Base-by-base conservation (phyloP, 2,888 invertebrate genomes). In the Torymus tubicola region DNA sequence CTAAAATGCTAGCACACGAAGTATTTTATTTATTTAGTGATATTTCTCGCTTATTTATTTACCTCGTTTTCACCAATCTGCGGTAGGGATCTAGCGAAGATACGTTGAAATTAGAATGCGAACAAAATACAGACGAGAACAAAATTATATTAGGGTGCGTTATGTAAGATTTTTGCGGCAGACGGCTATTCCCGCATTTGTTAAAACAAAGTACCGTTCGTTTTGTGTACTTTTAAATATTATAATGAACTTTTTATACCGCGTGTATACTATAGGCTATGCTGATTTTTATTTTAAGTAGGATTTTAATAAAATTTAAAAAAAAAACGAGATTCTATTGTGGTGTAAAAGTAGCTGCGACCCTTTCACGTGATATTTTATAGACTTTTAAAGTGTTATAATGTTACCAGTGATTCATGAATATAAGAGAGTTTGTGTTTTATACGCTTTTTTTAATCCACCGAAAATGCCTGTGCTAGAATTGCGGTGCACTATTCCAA, bases 1-100 rank as follows among this genome's bases (percentile, higher is more conserved):
- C 86, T 90, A 84, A 90, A 89, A 86, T 89, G 89, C 85, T 90
- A 89, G 87, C 85, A 85, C 84, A 85, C 57, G 79, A 68, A 81
- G 81, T 81, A 83, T 85, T 85, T 83, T 85, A 87, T 87, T 87
- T 86, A 87, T 86, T 85, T 85, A 82, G 65, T 84, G 83, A 83
- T 83, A 76, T 72, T 83, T 75, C 10, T 83, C 77, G 81, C 79
- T 81, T 84, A 84, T 81, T 81, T 83, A 78, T 83, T 79, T 76
- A 83, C 81, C 68, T 81, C 67, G 53, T 80, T 79, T 81, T 80
- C 75, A 83, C 78, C 80, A 68, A 79, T 83, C 74, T 78, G 57
- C 65, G 81, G 80, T 83, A 83, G 83, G 81, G 79, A 83, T 81
- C 80, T 72, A 78, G 82, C 81, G 75, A 81, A 75, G 53, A 79